A percentile compares a stretch with the other conserved stretches of the same genome.
Evolutionary conservation across 2,888 invertebrate species (phyloP).

Genomic region (Andrena flavipes): DNA sequence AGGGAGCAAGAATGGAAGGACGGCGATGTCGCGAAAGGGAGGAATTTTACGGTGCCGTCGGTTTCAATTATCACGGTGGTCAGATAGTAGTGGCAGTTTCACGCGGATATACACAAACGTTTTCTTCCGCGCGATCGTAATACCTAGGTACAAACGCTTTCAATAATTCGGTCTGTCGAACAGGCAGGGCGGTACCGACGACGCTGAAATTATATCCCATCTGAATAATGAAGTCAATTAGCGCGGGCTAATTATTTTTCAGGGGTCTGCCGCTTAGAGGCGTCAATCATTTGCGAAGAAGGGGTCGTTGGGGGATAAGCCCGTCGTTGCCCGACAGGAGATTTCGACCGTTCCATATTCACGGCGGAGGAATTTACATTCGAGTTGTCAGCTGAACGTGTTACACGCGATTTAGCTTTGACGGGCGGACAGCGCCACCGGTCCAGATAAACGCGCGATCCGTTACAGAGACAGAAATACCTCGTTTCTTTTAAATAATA

Average conservation of each 20-base stretch:
- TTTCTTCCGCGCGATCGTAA: slow-evolving; percentile 42
- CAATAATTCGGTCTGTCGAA: slow-evolving; percentile 35
- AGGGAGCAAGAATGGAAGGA: neutral
- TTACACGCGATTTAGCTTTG: slow-evolving; percentile 58
- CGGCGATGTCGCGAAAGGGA: slow-evolving; percentile 3
- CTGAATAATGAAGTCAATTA: slow-evolving; percentile 67
- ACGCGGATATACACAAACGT: slow-evolving; percentile 35
- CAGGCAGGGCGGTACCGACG: neutral
- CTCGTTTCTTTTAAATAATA: no score
- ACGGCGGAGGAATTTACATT: slow-evolving; percentile 67
- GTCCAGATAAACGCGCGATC: slow-evolving; percentile 30
- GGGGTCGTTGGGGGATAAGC: slow-evolving; percentile 12
- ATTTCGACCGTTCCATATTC: slow-evolving; percentile 66
- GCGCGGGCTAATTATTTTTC: slow-evolving; percentile 61
- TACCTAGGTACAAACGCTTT: slow-evolving; percentile 11
- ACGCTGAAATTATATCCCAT: slow-evolving; percentile 40
- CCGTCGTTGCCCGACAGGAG: slow-evolving; percentile 44
- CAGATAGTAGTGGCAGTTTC: slow-evolving; percentile 19
- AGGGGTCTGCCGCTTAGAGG: slow-evolving; percentile 31
- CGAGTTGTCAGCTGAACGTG: slow-evolving; percentile 56
- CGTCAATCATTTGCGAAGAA: slow-evolving; percentile 56
- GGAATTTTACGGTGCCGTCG: slow-evolving; percentile 60
- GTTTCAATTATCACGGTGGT: slow-evolving; percentile 67
- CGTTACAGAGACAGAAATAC: neutral
- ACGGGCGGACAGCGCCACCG: slow-evolving; percentile 20